A percentile compares a stretch with the other conserved stretches of the same genome.
phyloP scores from a whole-genome alignment of 2,113 vertebrate genomes.

The Misgurnus anguillicaudatus region DNA sequence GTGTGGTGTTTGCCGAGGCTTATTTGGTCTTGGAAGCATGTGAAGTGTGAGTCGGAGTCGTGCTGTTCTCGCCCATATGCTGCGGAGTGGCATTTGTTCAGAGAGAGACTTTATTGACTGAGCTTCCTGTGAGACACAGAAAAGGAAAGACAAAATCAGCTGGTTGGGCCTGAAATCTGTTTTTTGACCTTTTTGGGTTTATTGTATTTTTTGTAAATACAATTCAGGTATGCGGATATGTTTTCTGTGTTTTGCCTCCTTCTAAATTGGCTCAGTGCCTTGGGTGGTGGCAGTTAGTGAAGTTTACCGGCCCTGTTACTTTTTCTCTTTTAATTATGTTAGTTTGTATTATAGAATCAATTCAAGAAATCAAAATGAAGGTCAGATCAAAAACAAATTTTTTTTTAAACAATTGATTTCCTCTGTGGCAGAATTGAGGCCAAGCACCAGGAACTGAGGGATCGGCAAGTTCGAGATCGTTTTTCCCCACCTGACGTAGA shows the following conservation, averaged over 20 bases:
- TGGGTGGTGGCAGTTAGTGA: no score
- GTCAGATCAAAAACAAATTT: background rate
- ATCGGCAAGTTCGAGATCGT: constrained; percentile 76
- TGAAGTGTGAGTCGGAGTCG: constrained; percentile 34
- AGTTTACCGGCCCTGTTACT: no score
- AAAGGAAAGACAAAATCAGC: constrained; percentile 25
- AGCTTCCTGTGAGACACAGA: constrained; percentile 23
- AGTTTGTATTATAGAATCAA: no score
- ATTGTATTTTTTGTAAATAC: constrained; percentile 25
- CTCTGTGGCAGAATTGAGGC: constrained; percentile 82
- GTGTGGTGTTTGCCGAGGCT: constrained; percentile 35
- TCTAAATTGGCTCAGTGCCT: background rate
- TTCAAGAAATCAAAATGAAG: no score
- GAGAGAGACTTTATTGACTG: constrained; percentile 44
- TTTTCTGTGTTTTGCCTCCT: background rate
- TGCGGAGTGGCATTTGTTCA: constrained; percentile 46
- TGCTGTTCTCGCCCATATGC: constrained; percentile 48
- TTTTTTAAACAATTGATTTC: constrained; percentile 13
- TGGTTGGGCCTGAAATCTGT: background rate
- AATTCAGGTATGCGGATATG: background rate
- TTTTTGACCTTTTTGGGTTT: constrained; percentile 33
- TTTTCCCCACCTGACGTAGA: constrained; percentile 80
- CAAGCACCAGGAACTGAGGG: constrained; percentile 86
- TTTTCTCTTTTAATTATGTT: no score
- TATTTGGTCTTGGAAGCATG: constrained; percentile 39